phyloP scores from a whole-genome alignment of 2,888 invertebrate genomes.

The Seira musarum region DNA sequence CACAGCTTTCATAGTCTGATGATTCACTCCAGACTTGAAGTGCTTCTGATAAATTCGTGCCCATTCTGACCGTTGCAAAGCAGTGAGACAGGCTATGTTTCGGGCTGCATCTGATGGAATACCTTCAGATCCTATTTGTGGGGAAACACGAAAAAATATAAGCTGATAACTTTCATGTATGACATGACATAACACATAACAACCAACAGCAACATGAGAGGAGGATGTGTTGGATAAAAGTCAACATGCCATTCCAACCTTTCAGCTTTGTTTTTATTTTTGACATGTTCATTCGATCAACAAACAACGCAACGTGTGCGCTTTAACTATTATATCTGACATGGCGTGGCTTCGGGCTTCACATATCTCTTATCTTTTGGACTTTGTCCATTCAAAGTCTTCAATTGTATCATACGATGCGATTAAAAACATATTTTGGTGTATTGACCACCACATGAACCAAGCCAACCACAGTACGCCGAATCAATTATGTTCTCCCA shows the following conservation, averaged over 20 bases:
- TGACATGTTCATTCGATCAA: background rate
- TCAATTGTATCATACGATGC: conserved; percentile 5
- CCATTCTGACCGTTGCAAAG: conserved; percentile 73
- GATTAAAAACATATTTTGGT: background rate
- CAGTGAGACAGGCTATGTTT: conserved; percentile 72
- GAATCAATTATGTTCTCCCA: background rate
- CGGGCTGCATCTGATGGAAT: conserved; percentile 70
- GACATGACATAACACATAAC: no score
- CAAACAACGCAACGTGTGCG: background rate
- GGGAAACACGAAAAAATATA: no score
- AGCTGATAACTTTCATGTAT: background rate
- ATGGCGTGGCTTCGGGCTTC: no score
- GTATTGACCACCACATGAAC: background rate
- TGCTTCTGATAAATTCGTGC: conserved; percentile 72
- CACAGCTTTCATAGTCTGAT: conserved; percentile 72
- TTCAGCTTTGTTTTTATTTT: background rate
- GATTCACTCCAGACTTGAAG: conserved; percentile 72
- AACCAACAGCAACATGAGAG: background rate
- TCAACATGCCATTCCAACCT: no score
- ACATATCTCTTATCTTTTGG: conserved; percentile 9
- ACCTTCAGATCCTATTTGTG: background rate
- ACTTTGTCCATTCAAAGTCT: conserved; percentile 1
- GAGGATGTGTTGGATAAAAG: no score
- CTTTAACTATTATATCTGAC: no score
- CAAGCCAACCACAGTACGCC: no score